Evolutionary conservation across 2,797 vertebrate species (phyloP).

Genomic region (Thalassophryne amazonica): DNA sequence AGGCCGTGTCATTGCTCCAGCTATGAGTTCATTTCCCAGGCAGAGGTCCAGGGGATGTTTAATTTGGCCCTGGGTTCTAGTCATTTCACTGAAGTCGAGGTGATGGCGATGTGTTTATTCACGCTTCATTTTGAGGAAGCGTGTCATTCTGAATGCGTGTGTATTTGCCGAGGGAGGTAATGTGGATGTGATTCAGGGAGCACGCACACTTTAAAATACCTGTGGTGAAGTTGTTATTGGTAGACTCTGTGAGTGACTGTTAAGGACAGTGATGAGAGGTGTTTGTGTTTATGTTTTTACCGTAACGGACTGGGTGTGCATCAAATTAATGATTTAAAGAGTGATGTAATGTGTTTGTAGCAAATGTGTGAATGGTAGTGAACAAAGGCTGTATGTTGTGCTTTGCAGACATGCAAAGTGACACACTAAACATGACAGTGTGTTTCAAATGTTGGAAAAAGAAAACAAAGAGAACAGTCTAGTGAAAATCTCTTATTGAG

Average conservation of each 20-base stretch:
- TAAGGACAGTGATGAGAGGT: not conserved
- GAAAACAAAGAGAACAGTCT: too few relatives aligned
- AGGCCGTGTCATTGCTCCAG: conserved; percentile 62
- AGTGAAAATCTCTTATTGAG: too few relatives aligned
- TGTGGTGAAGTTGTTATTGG: conserved; percentile 14
- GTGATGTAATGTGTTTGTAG: conserved; percentile 23
- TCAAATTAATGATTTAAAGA: conserved; percentile 30
- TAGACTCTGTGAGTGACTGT: not conserved
- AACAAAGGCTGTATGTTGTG: conserved; percentile 21
- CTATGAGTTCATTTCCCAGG: conserved; percentile 68
- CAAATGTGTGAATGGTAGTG: conserved; percentile 6
- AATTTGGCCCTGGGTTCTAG: conserved; percentile 45
- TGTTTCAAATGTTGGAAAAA: too few relatives aligned
- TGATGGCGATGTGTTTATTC: conserved; percentile 57
- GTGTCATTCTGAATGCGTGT: not conserved
- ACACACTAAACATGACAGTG: too few relatives aligned
- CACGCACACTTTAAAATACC: conserved; percentile 16
- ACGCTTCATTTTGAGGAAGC: conserved; percentile 41
- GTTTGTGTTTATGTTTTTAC: conserved; percentile 1
- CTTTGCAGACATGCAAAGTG: not conserved
- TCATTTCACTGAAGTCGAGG: conserved; percentile 54
- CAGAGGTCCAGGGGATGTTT: conserved; percentile 63
- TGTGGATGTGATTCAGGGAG: conserved; percentile 14
- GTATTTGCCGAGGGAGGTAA: conserved; percentile 16
- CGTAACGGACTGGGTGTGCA: not conserved